Percentiles rank a stretch among this genome's conserved stretches.
Conservation (phyloP, 2,113 vertebrate genomes). For the Centropus unirufus region DNA sequence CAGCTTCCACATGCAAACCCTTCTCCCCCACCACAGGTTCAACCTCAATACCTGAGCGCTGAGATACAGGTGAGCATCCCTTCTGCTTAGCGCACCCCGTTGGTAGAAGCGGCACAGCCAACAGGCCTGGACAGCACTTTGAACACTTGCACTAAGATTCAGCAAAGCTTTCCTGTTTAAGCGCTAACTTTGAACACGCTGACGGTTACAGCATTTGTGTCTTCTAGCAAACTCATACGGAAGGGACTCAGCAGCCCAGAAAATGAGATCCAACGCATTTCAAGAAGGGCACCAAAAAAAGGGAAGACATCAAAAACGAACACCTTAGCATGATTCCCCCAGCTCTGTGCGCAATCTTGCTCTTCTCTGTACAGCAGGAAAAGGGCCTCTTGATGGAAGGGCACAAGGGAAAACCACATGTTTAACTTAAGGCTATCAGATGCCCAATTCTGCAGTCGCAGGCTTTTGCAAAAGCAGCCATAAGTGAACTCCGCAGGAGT, state of each 20-base stretch:
- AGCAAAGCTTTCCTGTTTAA: neutral
- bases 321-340: neutral
- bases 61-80: neutral
- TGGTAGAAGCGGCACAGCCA: neutral
- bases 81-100: rapidly evolving
- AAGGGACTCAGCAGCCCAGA: neutral
- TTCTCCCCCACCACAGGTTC: neutral
- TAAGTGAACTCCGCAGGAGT: conserved; percentile 49
- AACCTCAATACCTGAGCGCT: neutral
- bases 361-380: neutral
- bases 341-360: neutral
- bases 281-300: neutral
- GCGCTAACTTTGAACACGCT: neutral
- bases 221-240: neutral
- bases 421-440: neutral
- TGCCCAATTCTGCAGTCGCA: neutral
- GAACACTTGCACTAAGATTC: neutral
- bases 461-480: neutral
- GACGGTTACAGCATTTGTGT: neutral
- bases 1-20: neutral
- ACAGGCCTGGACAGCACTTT: neutral
- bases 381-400: neutral
- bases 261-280: neutral
- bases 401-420: neutral
- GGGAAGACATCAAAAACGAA: rapidly evolving